Evolutionary conservation across 23 tunicate species (phyloP).

Genomic region (Trididemnum nubilum): DNA sequence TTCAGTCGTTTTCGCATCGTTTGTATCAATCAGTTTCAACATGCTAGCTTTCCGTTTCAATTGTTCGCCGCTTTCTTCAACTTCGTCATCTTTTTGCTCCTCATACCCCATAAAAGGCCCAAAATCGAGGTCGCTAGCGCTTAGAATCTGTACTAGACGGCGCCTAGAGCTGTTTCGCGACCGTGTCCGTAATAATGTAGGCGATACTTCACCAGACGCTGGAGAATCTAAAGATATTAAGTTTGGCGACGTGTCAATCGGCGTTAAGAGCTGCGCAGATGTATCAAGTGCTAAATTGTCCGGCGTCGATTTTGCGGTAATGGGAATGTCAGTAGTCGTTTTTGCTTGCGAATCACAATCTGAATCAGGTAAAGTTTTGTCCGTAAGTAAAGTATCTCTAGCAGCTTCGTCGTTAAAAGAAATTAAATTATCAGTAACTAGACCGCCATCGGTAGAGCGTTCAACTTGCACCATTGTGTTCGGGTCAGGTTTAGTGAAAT

Average conservation of each 20-base stretch:
- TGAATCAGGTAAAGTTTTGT: no score
- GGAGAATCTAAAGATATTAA: not conserved
- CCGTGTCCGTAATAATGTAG: not conserved
- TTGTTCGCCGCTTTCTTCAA: slow-evolving; percentile 6
- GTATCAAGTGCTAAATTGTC: not conserved
- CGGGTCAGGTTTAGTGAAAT: no score
- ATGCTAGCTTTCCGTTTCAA: not conserved
- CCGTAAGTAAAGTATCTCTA: no score
- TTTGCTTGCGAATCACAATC: no score
- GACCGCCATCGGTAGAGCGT: no score
- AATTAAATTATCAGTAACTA: no score
- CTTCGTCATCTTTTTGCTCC: not conserved
- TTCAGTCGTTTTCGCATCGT: not conserved
- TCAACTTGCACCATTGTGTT: no score
- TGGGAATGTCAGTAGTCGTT: not conserved
- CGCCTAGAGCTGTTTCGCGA: slow-evolving; percentile 13
- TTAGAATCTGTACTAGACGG: slow-evolving; percentile 38
- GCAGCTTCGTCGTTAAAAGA: no score
- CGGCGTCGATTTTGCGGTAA: not conserved
- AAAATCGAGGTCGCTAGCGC: slow-evolving; percentile 47
- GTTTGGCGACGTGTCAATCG: no score
- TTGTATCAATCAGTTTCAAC: not conserved
- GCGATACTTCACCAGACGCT: not conserved
- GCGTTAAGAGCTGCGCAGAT: no score
- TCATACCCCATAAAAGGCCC: slow-evolving; percentile 17